These are phyloP conservation scores for Zaprionus davidi DNA, from an alignment of 1,140 invertebrate genomes.

Conservation along the genomic window DNA sequence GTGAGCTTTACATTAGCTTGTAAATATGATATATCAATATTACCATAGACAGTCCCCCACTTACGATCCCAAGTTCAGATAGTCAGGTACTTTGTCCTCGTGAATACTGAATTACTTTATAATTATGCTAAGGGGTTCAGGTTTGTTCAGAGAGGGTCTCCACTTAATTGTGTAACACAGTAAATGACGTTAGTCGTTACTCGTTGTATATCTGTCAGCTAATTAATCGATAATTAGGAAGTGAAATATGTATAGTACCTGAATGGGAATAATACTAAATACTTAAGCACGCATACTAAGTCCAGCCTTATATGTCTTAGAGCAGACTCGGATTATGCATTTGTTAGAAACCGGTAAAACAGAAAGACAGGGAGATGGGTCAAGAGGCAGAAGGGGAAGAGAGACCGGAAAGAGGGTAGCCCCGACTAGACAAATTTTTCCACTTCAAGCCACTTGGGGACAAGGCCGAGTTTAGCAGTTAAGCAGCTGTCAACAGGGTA, in stretches of 20 bases:
- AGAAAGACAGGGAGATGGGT: not conserved
- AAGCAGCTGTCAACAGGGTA: slow-evolving; percentile 19
- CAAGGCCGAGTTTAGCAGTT: slow-evolving; percentile 16
- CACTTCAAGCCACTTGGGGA: not conserved
- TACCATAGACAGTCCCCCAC: not conserved
- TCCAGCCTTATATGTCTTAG: not conserved
- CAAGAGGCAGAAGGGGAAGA: slow-evolving; percentile 1
- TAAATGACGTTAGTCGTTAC: not conserved
- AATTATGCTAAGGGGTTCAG: not conserved
- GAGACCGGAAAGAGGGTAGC: not conserved
- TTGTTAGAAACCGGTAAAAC: slow-evolving; percentile 6
- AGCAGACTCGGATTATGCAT: not conserved
- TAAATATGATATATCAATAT: slow-evolving; percentile 3
- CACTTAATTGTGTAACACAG: not conserved
- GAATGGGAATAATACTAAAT: not conserved
- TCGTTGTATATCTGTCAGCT: not conserved
- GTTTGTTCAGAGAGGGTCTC: not conserved
- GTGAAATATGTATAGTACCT: not conserved
- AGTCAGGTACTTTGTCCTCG: not conserved
- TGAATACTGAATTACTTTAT: not conserved
- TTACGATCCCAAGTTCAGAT: not conserved
- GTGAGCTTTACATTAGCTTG: not conserved
- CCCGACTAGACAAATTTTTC: slow-evolving; percentile 8
- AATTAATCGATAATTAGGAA: not conserved
- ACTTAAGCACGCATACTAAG: not conserved